Evolutionary conservation across 2,797 vertebrate genomes (phyloP), one percentile per base, ranked within the genome.

Genomic region (Rallus crepitans): DNA sequence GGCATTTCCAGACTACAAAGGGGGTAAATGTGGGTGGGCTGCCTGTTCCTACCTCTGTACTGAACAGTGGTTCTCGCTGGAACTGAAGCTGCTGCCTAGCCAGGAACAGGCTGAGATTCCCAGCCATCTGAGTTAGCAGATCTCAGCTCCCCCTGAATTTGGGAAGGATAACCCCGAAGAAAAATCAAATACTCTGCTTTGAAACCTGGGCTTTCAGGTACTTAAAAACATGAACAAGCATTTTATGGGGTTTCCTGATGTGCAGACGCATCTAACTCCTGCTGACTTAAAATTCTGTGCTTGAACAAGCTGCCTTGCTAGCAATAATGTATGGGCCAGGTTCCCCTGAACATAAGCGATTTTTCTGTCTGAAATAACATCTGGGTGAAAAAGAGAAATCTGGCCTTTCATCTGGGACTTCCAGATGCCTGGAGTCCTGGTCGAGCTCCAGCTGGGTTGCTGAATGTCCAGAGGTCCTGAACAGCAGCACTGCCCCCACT

Each of bases 281-380:
- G 72, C 76, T 86, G 56, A 94, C 65, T 94, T 87, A 53, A 88
- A 53, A 95, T 93, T 91, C 85, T 78, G 48, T 55, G 75, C 80
- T 86, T 88, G 82, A 88, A 91, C 79, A 95, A 91, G 79, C 76
- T 50, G 53, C 23, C 64, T 88, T 65, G 30, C 69, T 59, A 75
- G 45, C 55, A 50, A 71, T 52, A 93, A 95, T 2, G 9, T 28
- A 86, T 6, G 13, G 57, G 57, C 53, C 69, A 71, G 73, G 65
- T 81, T 91, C 40, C 50, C 33, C 61, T 71, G 37, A 94, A 88
- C 45, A 57, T 30, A 68, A 20, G 56, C 28, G 77, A 40, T 53
- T 92, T 18, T 91, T 65, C 75, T 87, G 56, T 73, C 57, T 81
- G 40, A 96, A 94, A 86, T 50, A 94, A 80, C 27, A 81, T 83